These are phyloP conservation scores for Myathropa florea DNA, from an alignment of 2,888 invertebrate species.

Conservation along the genomic window DNA sequence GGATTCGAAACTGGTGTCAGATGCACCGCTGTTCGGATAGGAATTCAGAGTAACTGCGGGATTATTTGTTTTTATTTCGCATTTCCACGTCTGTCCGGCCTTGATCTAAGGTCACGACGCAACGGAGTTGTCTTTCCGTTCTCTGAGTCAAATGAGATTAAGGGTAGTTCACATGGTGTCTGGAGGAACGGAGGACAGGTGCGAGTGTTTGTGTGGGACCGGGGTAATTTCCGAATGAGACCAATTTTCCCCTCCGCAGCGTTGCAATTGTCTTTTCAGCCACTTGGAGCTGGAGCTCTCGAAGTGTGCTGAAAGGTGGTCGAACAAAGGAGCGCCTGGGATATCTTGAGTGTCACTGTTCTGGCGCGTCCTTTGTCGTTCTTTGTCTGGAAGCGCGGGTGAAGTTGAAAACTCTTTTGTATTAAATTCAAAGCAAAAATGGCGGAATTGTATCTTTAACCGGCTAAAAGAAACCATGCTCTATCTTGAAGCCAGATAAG, in stretches of 20 bases:
- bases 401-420: background rate
- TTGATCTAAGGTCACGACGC: constrained; percentile 61
- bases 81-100: constrained; percentile 68
- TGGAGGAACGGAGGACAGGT: constrained; percentile 4
- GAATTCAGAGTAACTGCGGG: constrained; percentile 14
- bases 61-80: constrained; percentile 65
- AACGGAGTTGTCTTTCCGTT: constrained; percentile 35
- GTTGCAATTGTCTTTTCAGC: background rate
- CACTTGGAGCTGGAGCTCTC: background rate
- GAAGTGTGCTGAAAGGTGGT: background rate
- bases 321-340: background rate
- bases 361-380: background rate
- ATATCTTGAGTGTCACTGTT: background rate
- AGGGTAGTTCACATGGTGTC: constrained; percentile 18
- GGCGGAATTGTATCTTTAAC: background rate
- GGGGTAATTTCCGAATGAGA: background rate
- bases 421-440: background rate
- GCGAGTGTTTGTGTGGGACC: no score
- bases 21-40: background rate
- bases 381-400: background rate
- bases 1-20: background rate
- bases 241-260: background rate
- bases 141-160: constrained; percentile 50
- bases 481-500: background rate
- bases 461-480: background rate